Evolutionary conservation across 2,888 invertebrate species (phyloP).

Genomic region (Keiferia lycopersicella): DNA sequence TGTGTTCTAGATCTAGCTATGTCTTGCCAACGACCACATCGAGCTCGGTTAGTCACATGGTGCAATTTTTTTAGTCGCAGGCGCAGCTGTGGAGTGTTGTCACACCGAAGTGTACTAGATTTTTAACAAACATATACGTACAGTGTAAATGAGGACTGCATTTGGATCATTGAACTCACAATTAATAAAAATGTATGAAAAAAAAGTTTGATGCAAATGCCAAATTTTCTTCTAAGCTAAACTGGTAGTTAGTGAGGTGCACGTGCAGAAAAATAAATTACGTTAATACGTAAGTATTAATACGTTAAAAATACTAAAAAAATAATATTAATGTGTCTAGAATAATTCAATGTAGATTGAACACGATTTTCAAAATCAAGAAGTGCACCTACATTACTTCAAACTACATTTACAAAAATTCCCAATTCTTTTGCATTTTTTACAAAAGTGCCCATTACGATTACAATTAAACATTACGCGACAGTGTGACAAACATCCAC

Average conservation of each 20-base stretch:
- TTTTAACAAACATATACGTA: not conserved
- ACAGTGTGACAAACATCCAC: conserved; percentile 39
- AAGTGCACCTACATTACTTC: not conserved
- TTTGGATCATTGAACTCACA: too few relatives aligned
- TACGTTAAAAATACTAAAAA: not conserved
- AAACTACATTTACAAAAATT: not conserved
- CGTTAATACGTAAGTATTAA: too few relatives aligned
- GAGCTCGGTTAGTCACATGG: conserved; percentile 70
- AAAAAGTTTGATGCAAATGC: too few relatives aligned
- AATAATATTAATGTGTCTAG: not conserved
- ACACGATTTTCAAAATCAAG: not conserved
- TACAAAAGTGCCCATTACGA: conserved; percentile 7
- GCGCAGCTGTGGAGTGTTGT: conserved; percentile 29
- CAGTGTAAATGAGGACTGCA: too few relatives aligned
- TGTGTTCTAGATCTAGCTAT: conserved; percentile 57
- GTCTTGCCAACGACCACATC: conserved; percentile 80
- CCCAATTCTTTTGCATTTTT: not conserved
- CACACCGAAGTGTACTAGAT: conserved; percentile 54
- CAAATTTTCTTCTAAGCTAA: too few relatives aligned
- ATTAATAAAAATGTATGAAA: too few relatives aligned
- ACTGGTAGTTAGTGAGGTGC: too few relatives aligned
- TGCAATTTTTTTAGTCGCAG: conserved; percentile 26
- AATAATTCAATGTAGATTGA: not conserved
- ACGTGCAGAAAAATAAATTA: too few relatives aligned
- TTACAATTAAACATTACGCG: conserved; percentile 44